Conservation (phyloP, 2,888 invertebrate species). For the Bibio marci region DNA sequence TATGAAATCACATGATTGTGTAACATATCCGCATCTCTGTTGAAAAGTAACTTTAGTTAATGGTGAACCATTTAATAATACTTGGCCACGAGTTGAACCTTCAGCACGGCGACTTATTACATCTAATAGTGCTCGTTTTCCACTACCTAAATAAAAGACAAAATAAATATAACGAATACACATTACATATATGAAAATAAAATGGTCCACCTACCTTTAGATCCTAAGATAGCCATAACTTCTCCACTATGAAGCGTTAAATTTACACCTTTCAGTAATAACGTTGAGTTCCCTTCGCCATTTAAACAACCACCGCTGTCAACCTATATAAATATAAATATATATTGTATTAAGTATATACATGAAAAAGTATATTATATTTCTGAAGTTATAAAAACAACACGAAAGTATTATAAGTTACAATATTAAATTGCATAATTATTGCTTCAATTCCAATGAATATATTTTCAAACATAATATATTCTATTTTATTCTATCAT, state of each 20-base stretch:
- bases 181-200: background rate
- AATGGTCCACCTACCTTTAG: conserved; percentile 48
- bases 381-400: background rate
- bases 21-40: conserved; percentile 74
- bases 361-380: conserved; percentile 10
- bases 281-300: conserved; percentile 63
- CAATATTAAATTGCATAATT: background rate
- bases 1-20: conserved; percentile 68
- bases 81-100: conserved; percentile 72
- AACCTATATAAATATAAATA: conserved; percentile 34
- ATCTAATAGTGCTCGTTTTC: conserved; percentile 85
- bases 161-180: too few relatives aligned
- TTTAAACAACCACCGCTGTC: conserved; percentile 61
- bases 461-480: too few relatives aligned
- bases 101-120: conserved; percentile 71
- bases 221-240: conserved; percentile 82
- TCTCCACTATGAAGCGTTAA: conserved; percentile 84
- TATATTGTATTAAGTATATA: conserved; percentile 7
- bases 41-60: conserved; percentile 67
- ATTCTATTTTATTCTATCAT: too few relatives aligned
- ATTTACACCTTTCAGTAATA: conserved; percentile 84
- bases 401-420: conserved; percentile 1
- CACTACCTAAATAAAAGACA: conserved; percentile 60
- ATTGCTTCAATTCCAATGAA: too few relatives aligned
- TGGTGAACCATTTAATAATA: conserved; percentile 73